A percentile compares a stretch with the other conserved stretches of the same genome.
Conservation (phyloP, 2,113 vertebrate species). For the Andinoacara biseriatus region DNA sequence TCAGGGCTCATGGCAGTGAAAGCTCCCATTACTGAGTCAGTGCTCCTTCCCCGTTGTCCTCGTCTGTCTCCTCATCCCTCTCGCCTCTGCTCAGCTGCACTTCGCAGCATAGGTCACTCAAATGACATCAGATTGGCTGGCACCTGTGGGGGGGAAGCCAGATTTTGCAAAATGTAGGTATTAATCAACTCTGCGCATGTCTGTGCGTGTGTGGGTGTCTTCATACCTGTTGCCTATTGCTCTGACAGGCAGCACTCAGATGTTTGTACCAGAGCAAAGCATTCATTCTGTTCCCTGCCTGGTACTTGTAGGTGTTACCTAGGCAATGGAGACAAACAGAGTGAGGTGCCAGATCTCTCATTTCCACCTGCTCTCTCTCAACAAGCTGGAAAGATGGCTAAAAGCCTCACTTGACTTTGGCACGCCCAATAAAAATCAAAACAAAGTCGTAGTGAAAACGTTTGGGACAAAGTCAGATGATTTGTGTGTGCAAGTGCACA, state of each 20-base stretch:
- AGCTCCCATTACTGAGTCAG: slow-evolving; percentile 68
- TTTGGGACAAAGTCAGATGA: slow-evolving; percentile 6
- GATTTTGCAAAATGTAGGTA: not conserved
- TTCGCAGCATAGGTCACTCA: slow-evolving; percentile 81
- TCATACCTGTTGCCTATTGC: slow-evolving; percentile 94
- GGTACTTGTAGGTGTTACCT: slow-evolving; percentile 99
- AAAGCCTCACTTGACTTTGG: slow-evolving; percentile 26
- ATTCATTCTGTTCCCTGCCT: slow-evolving; percentile 94
- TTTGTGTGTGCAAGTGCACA: not conserved
- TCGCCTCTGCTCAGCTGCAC: slow-evolving; percentile 47
- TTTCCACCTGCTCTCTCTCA: slow-evolving; percentile 25
- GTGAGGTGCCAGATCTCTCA: slow-evolving; percentile 27
- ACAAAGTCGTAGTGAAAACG: slow-evolving; percentile 31
- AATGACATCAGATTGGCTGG: slow-evolving; percentile 99
- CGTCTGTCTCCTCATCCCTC: slow-evolving; percentile 45
- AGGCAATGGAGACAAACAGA: slow-evolving; percentile 56
- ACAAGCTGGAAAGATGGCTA: slow-evolving; percentile 36
- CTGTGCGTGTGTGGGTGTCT: not conserved
- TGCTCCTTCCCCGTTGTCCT: slow-evolving; percentile 58
- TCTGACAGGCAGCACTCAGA: slow-evolving; percentile 95
- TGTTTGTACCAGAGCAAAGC: slow-evolving; percentile 99
- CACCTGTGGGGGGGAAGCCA: slow-evolving; percentile 79
- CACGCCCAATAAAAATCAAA: not conserved
- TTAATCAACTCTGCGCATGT: not conserved
- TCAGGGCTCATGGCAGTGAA: slow-evolving; percentile 84